Percentiles rank a stretch among this genome's conserved stretches.
Evolutionary conservation across 2,113 vertebrate genomes (phyloP).

Genomic region (Rhinichthys klamathensis): DNA sequence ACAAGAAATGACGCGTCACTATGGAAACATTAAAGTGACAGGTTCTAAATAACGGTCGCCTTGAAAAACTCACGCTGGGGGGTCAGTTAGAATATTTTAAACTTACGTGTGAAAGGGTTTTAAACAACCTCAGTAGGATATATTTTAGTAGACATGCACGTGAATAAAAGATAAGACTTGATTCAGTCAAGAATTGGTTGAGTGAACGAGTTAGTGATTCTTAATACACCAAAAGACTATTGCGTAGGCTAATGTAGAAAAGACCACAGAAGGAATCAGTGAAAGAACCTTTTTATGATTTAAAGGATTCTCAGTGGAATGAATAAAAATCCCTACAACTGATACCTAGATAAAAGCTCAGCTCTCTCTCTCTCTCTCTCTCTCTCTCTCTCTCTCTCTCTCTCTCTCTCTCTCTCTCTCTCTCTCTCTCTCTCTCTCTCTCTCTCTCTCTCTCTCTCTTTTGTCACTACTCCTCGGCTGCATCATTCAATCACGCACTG

Average conservation of each 20-base stretch:
- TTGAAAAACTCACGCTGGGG: no score
- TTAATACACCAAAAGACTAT: not conserved
- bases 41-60: no score
- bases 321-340: not conserved
- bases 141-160: not conserved
- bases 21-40: no score
- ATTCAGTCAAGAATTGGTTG: not conserved
- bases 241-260: no score
- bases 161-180: not conserved
- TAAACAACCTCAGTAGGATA: not conserved
- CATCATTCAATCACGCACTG: slow-evolving; percentile 35
- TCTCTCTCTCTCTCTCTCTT: slow-evolving; percentile 11
- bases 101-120: no score
- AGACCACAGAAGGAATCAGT: not conserved
- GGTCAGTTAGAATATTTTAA: no score
- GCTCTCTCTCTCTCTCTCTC: slow-evolving; percentile 11
- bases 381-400: slow-evolving; percentile 5
- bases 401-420: slow-evolving; percentile 7
- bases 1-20: no score
- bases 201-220: not conserved
- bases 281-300: not conserved
- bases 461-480: not conserved
- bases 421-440: not conserved
- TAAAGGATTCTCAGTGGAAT: not conserved
- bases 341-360: not conserved